These are phyloP conservation scores for Engystomops pustulosus DNA, from an alignment of 2,113 vertebrate species.

Conservation along the genomic window DNA sequence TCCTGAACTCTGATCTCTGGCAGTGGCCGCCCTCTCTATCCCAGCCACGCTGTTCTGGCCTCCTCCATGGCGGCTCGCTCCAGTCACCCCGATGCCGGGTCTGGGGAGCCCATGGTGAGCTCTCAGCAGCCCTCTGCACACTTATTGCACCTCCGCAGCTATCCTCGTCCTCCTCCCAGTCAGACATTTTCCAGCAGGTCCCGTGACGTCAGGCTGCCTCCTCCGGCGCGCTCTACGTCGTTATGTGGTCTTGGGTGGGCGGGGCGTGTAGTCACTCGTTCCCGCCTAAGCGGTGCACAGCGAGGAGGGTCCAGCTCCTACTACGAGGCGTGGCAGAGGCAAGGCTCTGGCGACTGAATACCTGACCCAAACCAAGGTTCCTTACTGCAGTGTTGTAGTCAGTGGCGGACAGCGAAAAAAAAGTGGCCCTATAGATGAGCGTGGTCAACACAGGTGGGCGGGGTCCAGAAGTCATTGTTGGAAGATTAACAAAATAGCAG, in stretches of 20 bases:
- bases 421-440: too few relatives aligned
- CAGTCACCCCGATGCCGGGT: background rate
- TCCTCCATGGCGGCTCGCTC: background rate
- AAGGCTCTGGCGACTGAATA: too few relatives aligned
- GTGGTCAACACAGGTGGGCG: too few relatives aligned
- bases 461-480: too few relatives aligned
- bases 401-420: too few relatives aligned
- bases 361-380: too few relatives aligned
- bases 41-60: background rate
- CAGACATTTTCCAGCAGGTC: constrained; percentile 13
- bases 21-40: accelerated
- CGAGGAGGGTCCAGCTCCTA: too few relatives aligned
- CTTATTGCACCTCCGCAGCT: background rate
- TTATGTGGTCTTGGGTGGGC: background rate
- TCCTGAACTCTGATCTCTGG: background rate
- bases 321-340: too few relatives aligned
- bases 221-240: background rate
- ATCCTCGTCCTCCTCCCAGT: constrained; percentile 9
- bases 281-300: constrained; percentile 28
- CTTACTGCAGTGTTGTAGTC: too few relatives aligned
- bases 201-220: background rate
- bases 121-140: background rate
- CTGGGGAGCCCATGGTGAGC: background rate
- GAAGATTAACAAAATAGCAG: too few relatives aligned
- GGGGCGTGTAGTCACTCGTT: background rate